phyloP scores from a whole-genome alignment of 1,140 invertebrate genomes.

The Trichoplusia ni region DNA sequence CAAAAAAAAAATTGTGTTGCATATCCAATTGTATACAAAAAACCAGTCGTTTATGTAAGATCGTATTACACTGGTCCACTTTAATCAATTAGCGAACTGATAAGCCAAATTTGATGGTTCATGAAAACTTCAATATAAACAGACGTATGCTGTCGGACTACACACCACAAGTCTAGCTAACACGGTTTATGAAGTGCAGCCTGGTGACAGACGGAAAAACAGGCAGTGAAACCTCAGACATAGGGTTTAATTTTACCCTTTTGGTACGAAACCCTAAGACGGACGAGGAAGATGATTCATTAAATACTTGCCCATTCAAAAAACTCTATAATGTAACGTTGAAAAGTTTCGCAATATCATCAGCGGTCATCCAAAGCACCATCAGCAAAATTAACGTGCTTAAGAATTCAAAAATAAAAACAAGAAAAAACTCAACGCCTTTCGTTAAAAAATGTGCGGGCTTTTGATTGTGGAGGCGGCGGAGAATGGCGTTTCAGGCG shows the following conservation, averaged over 20 bases:
- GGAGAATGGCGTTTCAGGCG: neutral
- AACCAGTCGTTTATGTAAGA: too few relatives aligned
- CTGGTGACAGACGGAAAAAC: too few relatives aligned
- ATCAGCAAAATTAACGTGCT: neutral
- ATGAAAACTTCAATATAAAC: too few relatives aligned
- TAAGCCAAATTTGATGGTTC: too few relatives aligned
- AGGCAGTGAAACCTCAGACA: too few relatives aligned
- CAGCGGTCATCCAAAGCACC: neutral
- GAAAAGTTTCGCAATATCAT: neutral
- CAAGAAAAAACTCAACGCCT: neutral
- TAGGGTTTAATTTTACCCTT: too few relatives aligned
- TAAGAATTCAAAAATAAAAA: neutral
- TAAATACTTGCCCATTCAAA: neutral
- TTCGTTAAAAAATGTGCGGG: constrained; percentile 15
- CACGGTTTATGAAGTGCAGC: too few relatives aligned
- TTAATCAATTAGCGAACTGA: too few relatives aligned
- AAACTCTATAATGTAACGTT: neutral
- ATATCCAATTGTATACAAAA: neutral
- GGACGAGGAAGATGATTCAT: neutral
- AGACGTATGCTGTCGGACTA: too few relatives aligned
- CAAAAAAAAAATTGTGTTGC: neutral
- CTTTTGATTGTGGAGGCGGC: constrained; percentile 21
- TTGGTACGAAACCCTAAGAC: too few relatives aligned
- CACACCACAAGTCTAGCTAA: too few relatives aligned
- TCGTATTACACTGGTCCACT: too few relatives aligned